Base-by-base conservation (phyloP, 2,888 invertebrate species). In the Ormyrus labotus region DNA sequence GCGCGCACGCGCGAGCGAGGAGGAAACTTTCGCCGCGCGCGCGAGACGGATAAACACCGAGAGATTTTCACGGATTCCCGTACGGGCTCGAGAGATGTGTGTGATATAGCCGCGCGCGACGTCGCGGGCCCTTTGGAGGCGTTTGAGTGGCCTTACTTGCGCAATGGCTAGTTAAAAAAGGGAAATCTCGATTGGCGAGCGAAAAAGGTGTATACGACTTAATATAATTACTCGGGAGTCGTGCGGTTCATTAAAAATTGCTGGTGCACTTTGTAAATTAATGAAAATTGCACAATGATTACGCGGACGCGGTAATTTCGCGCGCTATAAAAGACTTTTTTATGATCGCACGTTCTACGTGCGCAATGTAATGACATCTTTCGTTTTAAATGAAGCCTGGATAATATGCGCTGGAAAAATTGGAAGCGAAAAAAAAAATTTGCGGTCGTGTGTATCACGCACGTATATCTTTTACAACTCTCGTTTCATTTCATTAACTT, bases 321-420 rank as follows among this genome's bases (percentile, higher is more conserved):
- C 53, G 50, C 48, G 48, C 48, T 50, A 70, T 58, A 70, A 70
- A 19, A 8, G 11, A 2, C 55, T 55, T 68, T 55, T 55, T 53
- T 57, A 34, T 50, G n/a, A 47, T 55, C 53, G 55, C 68, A 68
- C 55, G 19, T 68, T 51, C 10, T 13, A 19, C 19, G 48, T 63
- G 53, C 71, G n/a, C 45, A 53, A 72, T 72, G n/a, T 45, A 61
- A 34, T 73, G 45, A 57, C 51, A 57, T 65, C 19, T 74, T 74
- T 57, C 51, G 65, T 65, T 74, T 74, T 74, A 74, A 74, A 55
- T 65, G 13, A 74, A 65, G 48, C 13, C 73, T 57, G 47, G 45
- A 13, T 13, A 19, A 19, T 13, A 19, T 19, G 19, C 19, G 19
- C 19, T 19, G 63, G 51, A 71, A 61, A 45, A 13, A 10, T 63